A percentile compares a stretch with the other conserved stretches of the same genome.
Evolutionary conservation across 2,113 vertebrate genomes (phyloP).

Genomic region (Puntigrus tetrazona): DNA sequence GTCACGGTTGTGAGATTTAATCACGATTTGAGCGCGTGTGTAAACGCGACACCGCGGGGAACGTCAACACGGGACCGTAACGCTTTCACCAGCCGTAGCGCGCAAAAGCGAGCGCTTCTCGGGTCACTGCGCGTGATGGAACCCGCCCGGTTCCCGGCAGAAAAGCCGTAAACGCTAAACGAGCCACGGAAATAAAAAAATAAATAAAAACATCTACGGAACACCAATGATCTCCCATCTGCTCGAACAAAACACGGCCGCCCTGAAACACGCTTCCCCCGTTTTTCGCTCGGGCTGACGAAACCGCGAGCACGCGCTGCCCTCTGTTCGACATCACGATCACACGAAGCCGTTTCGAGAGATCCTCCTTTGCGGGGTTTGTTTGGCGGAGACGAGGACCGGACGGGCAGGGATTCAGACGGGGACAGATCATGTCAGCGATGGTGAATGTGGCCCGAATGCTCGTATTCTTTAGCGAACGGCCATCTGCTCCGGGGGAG

Average conservation of each 20-base stretch:
- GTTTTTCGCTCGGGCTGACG: background rate
- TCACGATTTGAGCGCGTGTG: constrained; percentile 38
- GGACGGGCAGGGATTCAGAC: constrained; percentile 7
- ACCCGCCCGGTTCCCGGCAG: background rate
- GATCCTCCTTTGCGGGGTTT: constrained; percentile 1
- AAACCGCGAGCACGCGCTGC: constrained; percentile 8
- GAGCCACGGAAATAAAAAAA: background rate
- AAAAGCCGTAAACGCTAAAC: constrained; percentile 14
- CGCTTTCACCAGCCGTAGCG: constrained; percentile 7
- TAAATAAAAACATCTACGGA: constrained; percentile 15
- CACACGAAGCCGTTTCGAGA: background rate
- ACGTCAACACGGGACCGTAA: background rate
- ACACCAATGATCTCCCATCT: constrained; percentile 22
- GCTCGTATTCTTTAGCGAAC: background rate
- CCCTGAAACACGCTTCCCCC: constrained; percentile 1
- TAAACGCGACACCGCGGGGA: constrained; percentile 14
- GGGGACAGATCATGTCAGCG: constrained; percentile 11
- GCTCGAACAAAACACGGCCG: background rate
- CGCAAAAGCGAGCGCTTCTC: background rate
- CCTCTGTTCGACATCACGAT: constrained; percentile 10
- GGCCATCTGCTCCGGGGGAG: constrained; percentile 21
- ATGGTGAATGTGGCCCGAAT: background rate
- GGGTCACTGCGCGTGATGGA: constrained; percentile 24
- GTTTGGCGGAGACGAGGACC: too few relatives aligned
- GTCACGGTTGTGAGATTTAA: constrained; percentile 38